Evolutionary conservation across 1,140 invertebrate species (phyloP), one percentile per base, ranked within the genome.

Genomic region (Drosophila murphyi): DNA sequence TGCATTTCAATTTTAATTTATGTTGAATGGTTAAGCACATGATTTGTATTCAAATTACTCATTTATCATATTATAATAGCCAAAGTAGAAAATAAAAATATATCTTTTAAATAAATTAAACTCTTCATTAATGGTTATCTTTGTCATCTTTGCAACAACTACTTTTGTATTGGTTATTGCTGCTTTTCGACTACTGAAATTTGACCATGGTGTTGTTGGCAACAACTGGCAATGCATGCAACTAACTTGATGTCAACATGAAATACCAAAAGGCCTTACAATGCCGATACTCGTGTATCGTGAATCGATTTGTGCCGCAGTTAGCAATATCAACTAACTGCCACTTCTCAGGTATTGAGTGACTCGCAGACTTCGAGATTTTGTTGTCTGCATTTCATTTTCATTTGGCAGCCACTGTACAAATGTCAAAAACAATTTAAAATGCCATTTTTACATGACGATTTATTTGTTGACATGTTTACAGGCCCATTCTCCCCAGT

Each of bases 391-490:
- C 83, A 88, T 88, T 88, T 88, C 85, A 88, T 88, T 88, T 74
- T 88, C 83, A 88, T 88, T 88, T 88, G 83, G 88, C 83, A 88
- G 83, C 76, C 83, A 72, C 80, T 68, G 78, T 78, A 74, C 80
- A 81, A 89, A 88, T 75, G 85, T 89, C 85, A 89, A 67, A 85
- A 89, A 85, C 85, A 76, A 89, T 89, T 89, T 89, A 89, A 90
- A 89, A 89, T 89, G 81, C 85, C 81, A 89, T 89, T 85, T 89
- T 89, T 89, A 89, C 85, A 89, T 89, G 85, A 89, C 86, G 85
- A 89, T 89, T 89, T 89, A 89, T 89, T 89, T 89, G 85, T 89
- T 89, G 85, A 89, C 85, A 89, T 80, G 74, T 88, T 82, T 77
- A 76, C 74, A 67, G 62, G 57, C 62, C 50, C 74, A 61, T 65